phyloP scores from a whole-genome alignment of 2,113 vertebrate genomes.

The Poeciliopsis turrubarensis region DNA sequence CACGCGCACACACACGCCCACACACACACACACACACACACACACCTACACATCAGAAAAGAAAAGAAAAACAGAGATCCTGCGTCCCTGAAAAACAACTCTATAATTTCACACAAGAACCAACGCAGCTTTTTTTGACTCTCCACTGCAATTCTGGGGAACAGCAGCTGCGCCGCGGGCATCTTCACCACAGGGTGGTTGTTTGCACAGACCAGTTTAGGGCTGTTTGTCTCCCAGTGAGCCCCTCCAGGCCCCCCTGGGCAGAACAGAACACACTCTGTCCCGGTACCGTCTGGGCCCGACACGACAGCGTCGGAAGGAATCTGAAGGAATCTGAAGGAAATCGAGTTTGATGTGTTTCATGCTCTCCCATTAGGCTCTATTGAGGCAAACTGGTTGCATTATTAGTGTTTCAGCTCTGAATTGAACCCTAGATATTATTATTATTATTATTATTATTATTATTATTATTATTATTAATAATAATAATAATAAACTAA shows the following conservation, averaged over 20 bases:
- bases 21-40: slow-evolving; percentile 21
- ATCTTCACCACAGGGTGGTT: slow-evolving; percentile 62
- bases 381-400: not conserved
- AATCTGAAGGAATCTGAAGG: not conserved
- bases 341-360: not conserved
- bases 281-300: slow-evolving; percentile 25
- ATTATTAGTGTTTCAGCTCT: too few species aligned
- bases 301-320: not conserved
- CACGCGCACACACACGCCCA: slow-evolving; percentile 35
- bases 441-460: too few species aligned
- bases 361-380: not conserved
- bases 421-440: too few species aligned
- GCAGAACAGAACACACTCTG: slow-evolving; percentile 25
- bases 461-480: too few species aligned
- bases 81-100: slow-evolving; percentile 54
- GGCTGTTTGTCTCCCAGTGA: slow-evolving; percentile 47
- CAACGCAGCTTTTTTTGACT: slow-evolving; percentile 39
- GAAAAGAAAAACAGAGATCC: slow-evolving; percentile 50
- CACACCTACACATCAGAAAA: slow-evolving; percentile 27
- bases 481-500: too few species aligned
- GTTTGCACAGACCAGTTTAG: slow-evolving; percentile 70
- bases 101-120: slow-evolving; percentile 54
- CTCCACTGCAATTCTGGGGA: slow-evolving; percentile 37
- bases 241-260: slow-evolving; percentile 12
- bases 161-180: slow-evolving; percentile 61